phyloP scores from a whole-genome alignment of 2,888 invertebrate species.

The Eulithis prunata region DNA sequence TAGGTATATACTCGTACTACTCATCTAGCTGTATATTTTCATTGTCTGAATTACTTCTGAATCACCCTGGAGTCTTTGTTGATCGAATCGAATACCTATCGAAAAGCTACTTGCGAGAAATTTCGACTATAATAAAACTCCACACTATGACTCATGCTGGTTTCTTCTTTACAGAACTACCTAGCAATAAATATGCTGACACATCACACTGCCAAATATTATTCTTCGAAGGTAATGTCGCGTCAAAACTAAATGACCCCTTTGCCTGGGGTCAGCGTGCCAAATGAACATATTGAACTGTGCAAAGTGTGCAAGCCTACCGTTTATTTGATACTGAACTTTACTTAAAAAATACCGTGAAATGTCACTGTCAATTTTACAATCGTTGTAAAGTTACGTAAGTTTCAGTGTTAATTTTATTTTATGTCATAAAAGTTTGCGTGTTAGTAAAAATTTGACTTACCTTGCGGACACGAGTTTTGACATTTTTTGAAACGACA shows the following conservation, averaged over 20 bases:
- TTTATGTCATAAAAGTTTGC: background rate
- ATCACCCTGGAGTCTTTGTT: too few species aligned
- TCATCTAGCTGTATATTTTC: too few species aligned
- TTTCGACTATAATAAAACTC: too few species aligned
- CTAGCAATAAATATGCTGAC: too few species aligned
- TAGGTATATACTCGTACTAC: too few species aligned
- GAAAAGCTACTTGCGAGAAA: too few species aligned
- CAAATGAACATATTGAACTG: conserved; percentile 4
- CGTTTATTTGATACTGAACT: conserved; percentile 19
- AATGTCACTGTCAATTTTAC: conserved; percentile 30
- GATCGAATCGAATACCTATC: too few species aligned
- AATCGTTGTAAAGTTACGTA: conserved; percentile 30
- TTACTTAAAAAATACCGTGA: conserved; percentile 16
- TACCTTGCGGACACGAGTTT: too few species aligned
- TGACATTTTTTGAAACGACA: too few species aligned
- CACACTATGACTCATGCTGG: too few species aligned
- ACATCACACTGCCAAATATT: background rate
- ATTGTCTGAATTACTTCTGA: too few species aligned
- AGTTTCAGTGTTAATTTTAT: conserved; percentile 9
- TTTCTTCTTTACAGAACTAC: too few species aligned
- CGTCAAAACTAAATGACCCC: conserved; percentile 12
- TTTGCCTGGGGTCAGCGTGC: conserved; percentile 18
- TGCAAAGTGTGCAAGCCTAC: conserved; percentile 18
- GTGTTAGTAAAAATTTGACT: background rate
- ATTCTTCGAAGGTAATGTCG: background rate